Percentiles rank a stretch among this genome's conserved stretches.
phyloP scores from a whole-genome alignment of 2,797 vertebrate genomes.

The Chromobotia macracanthus region DNA sequence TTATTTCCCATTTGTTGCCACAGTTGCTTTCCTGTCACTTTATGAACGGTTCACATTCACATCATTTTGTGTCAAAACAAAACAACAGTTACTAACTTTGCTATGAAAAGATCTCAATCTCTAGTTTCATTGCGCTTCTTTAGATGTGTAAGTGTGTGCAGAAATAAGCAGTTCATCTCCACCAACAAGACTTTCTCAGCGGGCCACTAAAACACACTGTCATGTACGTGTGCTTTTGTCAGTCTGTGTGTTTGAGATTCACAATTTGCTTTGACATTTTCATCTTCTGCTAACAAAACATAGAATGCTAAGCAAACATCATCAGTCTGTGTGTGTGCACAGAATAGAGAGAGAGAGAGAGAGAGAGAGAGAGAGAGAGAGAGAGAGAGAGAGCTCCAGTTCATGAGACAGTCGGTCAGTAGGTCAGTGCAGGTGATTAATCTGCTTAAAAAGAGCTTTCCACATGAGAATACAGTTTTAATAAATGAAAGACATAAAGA shows the following conservation, averaged over 20 bases:
- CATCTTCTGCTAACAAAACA: conserved; percentile 61
- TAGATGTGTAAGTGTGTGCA: conserved; percentile 38
- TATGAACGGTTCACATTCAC: conserved; percentile 18
- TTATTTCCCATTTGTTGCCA: background rate
- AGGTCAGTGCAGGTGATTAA: background rate
- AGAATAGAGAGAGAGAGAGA: conserved; percentile 12
- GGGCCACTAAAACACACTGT: conserved; percentile 49
- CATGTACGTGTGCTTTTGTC: conserved; percentile 46
- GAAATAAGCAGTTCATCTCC: conserved; percentile 52
- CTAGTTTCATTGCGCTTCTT: conserved; percentile 32
- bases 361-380: background rate
- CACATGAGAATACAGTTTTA: no score
- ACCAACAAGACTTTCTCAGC: conserved; percentile 44
- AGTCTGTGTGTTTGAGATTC: conserved; percentile 52
- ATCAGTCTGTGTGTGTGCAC: conserved; percentile 54
- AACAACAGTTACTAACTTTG: conserved; percentile 34
- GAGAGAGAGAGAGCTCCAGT: background rate
- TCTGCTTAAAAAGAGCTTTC: no score
- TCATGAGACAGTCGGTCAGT: background rate
- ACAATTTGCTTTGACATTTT: conserved; percentile 56
- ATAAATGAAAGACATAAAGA: no score
- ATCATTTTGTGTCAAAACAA: conserved; percentile 28
- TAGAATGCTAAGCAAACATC: conserved; percentile 60
- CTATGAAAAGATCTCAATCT: conserved; percentile 32
- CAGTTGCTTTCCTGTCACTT: conserved; percentile 20